Conservation (phyloP, 2,888 invertebrate species). For the Tiphia femorata region DNA sequence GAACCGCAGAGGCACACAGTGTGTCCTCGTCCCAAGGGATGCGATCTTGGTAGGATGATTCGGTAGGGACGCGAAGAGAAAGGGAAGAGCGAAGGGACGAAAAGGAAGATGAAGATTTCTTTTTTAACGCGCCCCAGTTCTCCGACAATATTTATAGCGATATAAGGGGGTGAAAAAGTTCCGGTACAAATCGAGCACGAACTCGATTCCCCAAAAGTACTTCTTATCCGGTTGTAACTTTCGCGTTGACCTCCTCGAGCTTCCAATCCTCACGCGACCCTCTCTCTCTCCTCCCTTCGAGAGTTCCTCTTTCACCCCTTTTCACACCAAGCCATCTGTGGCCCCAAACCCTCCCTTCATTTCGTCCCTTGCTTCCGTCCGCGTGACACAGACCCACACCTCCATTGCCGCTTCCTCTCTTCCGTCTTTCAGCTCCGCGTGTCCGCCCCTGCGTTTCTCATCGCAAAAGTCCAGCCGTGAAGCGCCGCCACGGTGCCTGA, state of each 20-base stretch:
- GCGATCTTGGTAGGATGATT: too few species aligned
- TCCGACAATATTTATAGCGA: slow-evolving; percentile 32
- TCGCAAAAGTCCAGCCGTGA: background rate
- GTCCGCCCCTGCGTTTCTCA: background rate
- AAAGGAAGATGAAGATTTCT: background rate
- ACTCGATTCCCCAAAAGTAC: slow-evolving; percentile 26
- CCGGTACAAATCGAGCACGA: slow-evolving; percentile 30
- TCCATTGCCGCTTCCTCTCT: background rate
- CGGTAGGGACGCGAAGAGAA: background rate
- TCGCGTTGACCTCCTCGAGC: slow-evolving; percentile 13
- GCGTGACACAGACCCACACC: too few species aligned
- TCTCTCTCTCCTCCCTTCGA: background rate
- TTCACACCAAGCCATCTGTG: background rate
- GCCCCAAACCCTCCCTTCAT: background rate
- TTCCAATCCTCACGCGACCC: background rate
- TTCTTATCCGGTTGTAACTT: slow-evolving; percentile 32
- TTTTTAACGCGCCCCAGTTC: slow-evolving; percentile 25
- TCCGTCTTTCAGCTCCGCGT: background rate
- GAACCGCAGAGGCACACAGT: too few species aligned
- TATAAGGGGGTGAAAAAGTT: slow-evolving; percentile 29
- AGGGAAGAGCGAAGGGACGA: slow-evolving; percentile 8
- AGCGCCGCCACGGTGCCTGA: slow-evolving; percentile 11
- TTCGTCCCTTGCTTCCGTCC: background rate
- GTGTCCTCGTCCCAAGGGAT: too few species aligned
- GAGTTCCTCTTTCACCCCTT: background rate